Percentiles rank a stretch among this genome's conserved stretches.
phyloP scores from a whole-genome alignment of 2,888 invertebrate species.

The Anodontia alba region DNA sequence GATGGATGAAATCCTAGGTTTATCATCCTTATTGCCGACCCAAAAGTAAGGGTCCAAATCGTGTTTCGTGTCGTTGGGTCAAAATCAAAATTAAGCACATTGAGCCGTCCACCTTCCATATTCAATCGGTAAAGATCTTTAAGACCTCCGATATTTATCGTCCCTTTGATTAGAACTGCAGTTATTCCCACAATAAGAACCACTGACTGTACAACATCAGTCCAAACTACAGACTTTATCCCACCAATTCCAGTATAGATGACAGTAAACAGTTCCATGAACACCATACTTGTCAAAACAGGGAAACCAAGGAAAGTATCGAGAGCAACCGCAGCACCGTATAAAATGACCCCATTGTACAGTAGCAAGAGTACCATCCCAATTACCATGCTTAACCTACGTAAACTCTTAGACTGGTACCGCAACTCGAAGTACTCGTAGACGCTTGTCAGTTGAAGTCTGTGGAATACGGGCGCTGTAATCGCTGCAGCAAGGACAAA shows the following conservation, averaged over 20 bases:
- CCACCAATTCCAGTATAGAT: constrained; percentile 27
- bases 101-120: background rate
- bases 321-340: constrained; percentile 25
- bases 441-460: no score
- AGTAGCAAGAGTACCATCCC: constrained; percentile 2
- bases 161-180: constrained; percentile 18
- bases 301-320: constrained; percentile 10
- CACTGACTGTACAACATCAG: constrained; percentile 23
- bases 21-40: constrained; percentile 33
- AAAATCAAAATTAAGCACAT: constrained; percentile 28
- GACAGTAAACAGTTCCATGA: background rate
- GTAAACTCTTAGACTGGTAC: background rate
- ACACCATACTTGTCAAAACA: constrained; percentile 17
- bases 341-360: constrained; percentile 22
- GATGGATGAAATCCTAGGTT: constrained; percentile 33
- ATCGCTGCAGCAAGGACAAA: no score
- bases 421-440: background rate
- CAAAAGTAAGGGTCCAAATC: constrained; percentile 48
- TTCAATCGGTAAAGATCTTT: background rate
- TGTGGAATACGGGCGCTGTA: no score
- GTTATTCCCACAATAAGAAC: constrained; percentile 26
- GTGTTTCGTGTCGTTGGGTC: constrained; percentile 47
- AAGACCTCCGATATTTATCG: background rate
- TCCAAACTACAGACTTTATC: constrained; percentile 30
- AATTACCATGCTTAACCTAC: constrained; percentile 6